These are phyloP conservation scores for Emydocephalus ijimae DNA, from an alignment of 2,113 vertebrate species.

Conservation along the genomic window DNA sequence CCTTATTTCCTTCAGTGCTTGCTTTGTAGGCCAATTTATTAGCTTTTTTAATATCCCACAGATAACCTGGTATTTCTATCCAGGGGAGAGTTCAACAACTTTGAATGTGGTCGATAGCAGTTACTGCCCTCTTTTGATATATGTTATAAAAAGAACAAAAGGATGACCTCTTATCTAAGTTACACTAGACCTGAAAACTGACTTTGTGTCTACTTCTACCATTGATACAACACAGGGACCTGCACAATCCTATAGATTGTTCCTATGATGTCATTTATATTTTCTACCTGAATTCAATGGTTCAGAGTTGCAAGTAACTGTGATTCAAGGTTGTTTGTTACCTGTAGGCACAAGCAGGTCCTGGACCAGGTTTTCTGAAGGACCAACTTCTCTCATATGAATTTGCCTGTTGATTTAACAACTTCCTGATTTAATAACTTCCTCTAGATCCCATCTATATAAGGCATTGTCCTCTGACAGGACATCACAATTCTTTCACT, in stretches of 20 bases:
- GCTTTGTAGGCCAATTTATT: conserved; percentile 22
- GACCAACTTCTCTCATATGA: neutral
- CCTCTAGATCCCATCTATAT: neutral
- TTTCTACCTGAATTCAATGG: neutral
- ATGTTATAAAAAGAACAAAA: conserved; percentile 35
- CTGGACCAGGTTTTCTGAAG: neutral
- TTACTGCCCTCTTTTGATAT: conserved; percentile 26
- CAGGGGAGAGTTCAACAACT: conserved; percentile 33
- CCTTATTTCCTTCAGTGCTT: conserved; percentile 25
- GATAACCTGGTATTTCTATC: conserved; percentile 26
- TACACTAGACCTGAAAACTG: neutral
- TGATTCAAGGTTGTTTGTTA: neutral
- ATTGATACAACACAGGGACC: neutral
- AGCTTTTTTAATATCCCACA: neutral
- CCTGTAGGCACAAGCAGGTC: neutral
- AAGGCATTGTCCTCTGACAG: neutral
- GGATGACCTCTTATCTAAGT: conserved; percentile 40
- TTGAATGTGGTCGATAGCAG: conserved; percentile 27
- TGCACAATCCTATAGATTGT: neutral
- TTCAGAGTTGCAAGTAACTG: neutral
- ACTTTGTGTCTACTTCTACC: neutral
- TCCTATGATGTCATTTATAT: neutral
- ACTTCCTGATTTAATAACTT: neutral
- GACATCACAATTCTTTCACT: neutral
- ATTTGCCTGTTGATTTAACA: neutral